These are phyloP conservation scores for Doryteuthis pealeii DNA, from an alignment of 1,140 invertebrate species.

Conservation along the genomic window DNA sequence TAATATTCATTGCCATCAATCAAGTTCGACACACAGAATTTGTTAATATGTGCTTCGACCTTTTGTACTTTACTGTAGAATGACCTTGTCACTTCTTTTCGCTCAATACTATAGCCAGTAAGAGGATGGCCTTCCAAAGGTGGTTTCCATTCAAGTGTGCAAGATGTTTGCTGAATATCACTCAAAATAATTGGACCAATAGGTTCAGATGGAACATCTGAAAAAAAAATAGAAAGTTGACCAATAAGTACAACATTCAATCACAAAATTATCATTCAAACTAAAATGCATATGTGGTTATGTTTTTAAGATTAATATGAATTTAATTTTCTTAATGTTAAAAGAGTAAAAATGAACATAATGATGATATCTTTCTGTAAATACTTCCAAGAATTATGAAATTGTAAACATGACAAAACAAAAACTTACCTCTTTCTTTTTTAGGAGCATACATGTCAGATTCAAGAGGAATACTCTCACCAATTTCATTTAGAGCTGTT, in stretches of 20 bases:
- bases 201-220: conserved; percentile 22
- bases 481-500: conserved; percentile 84
- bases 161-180: conserved; percentile 72
- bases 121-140: conserved; percentile 68
- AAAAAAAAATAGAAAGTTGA: neutral
- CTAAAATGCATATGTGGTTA: neutral
- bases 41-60: conserved; percentile 31
- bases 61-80: conserved; percentile 46
- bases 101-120: conserved; percentile 47
- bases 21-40: conserved; percentile 37
- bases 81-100: conserved; percentile 39
- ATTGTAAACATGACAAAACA: too few species aligned
- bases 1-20: conserved; percentile 83
- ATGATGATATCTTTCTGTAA: too few species aligned
- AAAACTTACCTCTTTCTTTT: conserved; percentile 34
- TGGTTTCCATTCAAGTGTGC: conserved; percentile 79
- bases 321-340: too few species aligned
- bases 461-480: conserved; percentile 69
- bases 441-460: conserved; percentile 75
- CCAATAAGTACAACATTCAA: neutral
- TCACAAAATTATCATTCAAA: neutral
- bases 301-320: too few species aligned
- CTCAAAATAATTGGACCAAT: conserved; percentile 38
- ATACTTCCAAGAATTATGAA: too few species aligned
- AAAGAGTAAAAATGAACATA: too few species aligned